Conservation (phyloP, 2,113 vertebrate genomes). For the Myocastor coypus region DNA sequence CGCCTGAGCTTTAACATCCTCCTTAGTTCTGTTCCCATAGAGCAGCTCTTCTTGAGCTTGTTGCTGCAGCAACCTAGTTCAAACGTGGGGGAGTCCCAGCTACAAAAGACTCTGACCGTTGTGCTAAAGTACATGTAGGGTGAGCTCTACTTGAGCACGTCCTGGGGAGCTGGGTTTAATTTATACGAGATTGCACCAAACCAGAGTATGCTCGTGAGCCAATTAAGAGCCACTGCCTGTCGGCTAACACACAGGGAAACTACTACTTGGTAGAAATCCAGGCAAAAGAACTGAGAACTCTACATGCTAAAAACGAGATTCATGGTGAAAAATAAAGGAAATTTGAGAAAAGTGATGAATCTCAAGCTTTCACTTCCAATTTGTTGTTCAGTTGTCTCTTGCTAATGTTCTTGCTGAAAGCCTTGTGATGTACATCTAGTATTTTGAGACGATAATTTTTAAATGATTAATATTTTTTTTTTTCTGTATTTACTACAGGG, state of each 20-base stretch:
- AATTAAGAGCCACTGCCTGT: background rate
- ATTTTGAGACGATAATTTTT: constrained; percentile 32
- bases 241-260: background rate
- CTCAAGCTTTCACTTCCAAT: background rate
- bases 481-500: no score
- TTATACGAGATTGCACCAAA: background rate
- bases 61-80: constrained; percentile 30
- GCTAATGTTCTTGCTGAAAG: background rate
- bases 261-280: background rate
- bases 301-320: background rate
- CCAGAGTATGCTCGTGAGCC: background rate
- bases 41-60: background rate
- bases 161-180: background rate
- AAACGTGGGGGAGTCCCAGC: background rate
- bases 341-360: background rate
- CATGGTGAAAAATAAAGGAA: background rate
- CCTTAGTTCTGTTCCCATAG: constrained; percentile 24
- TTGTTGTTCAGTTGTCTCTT: background rate
- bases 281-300: background rate
- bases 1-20: constrained; percentile 30
- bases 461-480: background rate
- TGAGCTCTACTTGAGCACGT: background rate
- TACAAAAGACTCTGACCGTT: background rate
- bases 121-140: background rate
- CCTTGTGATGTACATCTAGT: background rate